Evolutionary conservation across 2,113 vertebrate genomes (phyloP).

Genomic region (Channa maculata): DNA sequence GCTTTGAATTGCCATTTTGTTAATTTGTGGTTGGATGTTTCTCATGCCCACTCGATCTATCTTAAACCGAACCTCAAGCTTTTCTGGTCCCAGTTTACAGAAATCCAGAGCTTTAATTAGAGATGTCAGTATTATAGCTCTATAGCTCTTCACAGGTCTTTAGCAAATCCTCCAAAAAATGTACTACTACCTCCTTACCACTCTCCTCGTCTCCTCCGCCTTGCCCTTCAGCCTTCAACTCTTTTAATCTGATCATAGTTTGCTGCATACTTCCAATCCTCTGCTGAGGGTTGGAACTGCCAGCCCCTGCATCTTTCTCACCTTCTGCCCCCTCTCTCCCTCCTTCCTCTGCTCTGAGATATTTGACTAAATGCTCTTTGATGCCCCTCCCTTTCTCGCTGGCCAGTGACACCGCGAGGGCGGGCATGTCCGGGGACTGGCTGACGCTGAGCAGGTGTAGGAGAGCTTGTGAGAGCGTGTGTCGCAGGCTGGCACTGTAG

Average conservation of each 20-base stretch:
- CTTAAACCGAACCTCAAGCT: neutral
- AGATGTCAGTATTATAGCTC: constrained; percentile 3
- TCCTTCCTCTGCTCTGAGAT: constrained; percentile 78
- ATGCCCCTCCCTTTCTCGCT: constrained; percentile 74
- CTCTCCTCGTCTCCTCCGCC: constrained; percentile 41
- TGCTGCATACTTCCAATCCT: constrained; percentile 76
- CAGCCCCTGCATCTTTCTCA: constrained; percentile 69
- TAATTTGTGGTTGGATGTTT: neutral
- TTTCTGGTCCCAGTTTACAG: neutral
- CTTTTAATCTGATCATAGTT: constrained; percentile 81
- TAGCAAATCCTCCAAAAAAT: constrained; percentile 85
- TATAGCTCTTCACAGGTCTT: constrained; percentile 70
- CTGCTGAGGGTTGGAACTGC: constrained; percentile 53
- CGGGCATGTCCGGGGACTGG: constrained; percentile 81
- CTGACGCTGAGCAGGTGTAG: constrained; percentile 89
- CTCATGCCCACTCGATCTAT: neutral
- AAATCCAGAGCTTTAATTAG: neutral
- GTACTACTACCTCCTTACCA: constrained; percentile 59
- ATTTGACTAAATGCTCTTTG: constrained; percentile 84
- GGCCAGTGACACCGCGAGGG: constrained; percentile 71
- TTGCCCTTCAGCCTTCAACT: constrained; percentile 64
- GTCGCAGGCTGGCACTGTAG: constrained; percentile 92
- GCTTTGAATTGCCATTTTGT: neutral
- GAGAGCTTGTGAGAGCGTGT: constrained; percentile 90
- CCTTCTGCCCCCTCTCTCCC: constrained; percentile 45